Evolutionary conservation across 2,888 invertebrate genomes (phyloP).

Genomic region (Xestia rhomboidea): DNA sequence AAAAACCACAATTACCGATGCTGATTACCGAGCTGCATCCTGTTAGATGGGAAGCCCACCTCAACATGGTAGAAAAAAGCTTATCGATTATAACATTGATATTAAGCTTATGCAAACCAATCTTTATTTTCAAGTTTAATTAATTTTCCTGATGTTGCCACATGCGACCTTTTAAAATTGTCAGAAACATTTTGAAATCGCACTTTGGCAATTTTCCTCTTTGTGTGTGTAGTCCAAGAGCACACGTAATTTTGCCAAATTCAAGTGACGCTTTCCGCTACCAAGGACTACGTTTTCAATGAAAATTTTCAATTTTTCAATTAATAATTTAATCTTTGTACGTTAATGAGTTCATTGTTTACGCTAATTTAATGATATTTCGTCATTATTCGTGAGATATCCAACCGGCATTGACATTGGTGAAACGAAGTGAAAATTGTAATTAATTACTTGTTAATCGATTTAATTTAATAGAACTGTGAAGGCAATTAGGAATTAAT

Average conservation of each 20-base stretch:
- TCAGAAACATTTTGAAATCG: not conserved
- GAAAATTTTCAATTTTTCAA: not conserved
- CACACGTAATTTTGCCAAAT: conserved; percentile 53
- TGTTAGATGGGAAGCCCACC: no score
- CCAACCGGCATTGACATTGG: conserved; percentile 65
- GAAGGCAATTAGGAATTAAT: conserved; percentile 52
- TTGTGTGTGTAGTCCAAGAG: conserved; percentile 8
- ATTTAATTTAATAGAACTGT: conserved; percentile 55
- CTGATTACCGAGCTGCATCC: no score
- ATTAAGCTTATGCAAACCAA: not conserved
- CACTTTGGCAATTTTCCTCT: not conserved
- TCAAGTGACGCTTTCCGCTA: conserved; percentile 11
- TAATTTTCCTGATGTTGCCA: not conserved
- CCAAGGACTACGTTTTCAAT: conserved; percentile 47
- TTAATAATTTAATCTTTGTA: conserved; percentile 57
- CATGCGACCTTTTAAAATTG: not conserved
- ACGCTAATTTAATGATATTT: conserved; percentile 52
- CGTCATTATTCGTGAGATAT: conserved; percentile 59
- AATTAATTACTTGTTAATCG: conserved; percentile 56
- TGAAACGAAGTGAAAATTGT: conserved; percentile 60
- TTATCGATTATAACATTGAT: not conserved
- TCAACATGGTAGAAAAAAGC: no score
- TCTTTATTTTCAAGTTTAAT: not conserved
- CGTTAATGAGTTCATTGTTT: conserved; percentile 60
- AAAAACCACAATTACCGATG: no score